Evolutionary conservation across 2,113 vertebrate genomes (phyloP).

Genomic region (Anas platyrhynchos): DNA sequence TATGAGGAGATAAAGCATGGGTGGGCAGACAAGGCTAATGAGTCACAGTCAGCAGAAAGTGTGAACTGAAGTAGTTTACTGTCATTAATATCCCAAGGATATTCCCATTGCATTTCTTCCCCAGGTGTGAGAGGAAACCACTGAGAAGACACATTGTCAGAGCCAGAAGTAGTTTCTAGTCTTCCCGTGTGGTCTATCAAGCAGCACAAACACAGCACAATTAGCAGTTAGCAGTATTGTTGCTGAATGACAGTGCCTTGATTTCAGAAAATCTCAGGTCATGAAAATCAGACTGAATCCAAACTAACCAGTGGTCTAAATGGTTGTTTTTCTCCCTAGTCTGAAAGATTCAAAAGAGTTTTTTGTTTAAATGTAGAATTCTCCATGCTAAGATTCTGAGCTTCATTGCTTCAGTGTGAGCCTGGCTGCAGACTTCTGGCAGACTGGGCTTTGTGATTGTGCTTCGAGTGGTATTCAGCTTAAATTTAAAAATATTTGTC

Average conservation of each 20-base stretch:
- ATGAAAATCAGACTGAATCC: background rate
- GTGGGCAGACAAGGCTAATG: constrained; percentile 44
- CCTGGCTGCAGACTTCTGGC: background rate
- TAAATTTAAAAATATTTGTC: background rate
- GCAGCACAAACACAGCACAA: background rate
- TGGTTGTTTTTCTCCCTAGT: background rate
- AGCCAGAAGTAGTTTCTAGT: background rate
- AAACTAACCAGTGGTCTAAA: background rate
- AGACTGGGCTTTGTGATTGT: background rate
- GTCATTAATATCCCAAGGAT: background rate
- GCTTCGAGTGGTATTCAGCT: background rate
- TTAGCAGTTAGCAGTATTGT: background rate
- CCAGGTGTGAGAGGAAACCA: background rate
- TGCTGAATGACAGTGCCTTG: background rate
- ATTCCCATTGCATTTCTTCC: background rate
- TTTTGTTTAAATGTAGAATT: background rate
- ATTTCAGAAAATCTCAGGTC: background rate
- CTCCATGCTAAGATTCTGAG: background rate
- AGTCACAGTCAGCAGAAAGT: constrained; percentile 28
- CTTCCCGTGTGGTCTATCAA: background rate
- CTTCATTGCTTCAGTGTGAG: background rate
- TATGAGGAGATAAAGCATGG: constrained; percentile 43
- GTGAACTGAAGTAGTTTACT: background rate
- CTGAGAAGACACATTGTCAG: background rate
- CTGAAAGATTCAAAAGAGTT: background rate